Evolutionary conservation across 2,888 invertebrate genomes (phyloP), one percentile per base, ranked within the genome.

Genomic region (Nomada fucata): DNA sequence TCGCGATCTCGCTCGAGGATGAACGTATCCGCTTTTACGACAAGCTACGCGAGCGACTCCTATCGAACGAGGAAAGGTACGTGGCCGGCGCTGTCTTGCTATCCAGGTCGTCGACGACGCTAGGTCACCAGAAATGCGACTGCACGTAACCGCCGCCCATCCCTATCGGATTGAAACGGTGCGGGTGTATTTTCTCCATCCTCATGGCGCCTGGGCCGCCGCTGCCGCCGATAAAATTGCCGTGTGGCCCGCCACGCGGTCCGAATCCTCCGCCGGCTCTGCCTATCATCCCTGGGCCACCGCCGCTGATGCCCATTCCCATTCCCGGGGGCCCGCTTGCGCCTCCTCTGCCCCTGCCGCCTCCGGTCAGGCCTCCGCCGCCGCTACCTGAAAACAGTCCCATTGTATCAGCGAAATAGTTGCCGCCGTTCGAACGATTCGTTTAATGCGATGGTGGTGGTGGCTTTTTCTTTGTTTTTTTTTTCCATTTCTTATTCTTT

Each of bases 161-260:
- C 20, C 93, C 93, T 60, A 94, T 91, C 0, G 94, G 93, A 79
- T 93, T 94, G 86, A 93, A 94, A 18, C 94, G 93, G 77, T 94
- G 94, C 0, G 93, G 93, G 76, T 94, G 94, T 1, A 93, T 92
- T 79, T 94, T 94, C 64, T 94, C 94, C 94, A 93, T 93, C 67
- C 94, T 90, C 91, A 93, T 93, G 7, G 93, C 94, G 3, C 93
- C 94, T 0, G 93, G 93, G 1, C 92, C 92, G 42, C 92, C 90
- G 11, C 91, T 90, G 5, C 91, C 88, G 3, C 92, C 91, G 57
- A 92, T 88, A 55, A 92, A 92, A n/a, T 91, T 89, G 11, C 92
- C 91, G 72, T 92, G 93, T 47, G 92, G 93, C 5, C 91, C 92
- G 9, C 92, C 92, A 0, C 93, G 89, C 0, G 92, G 91, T 1